phyloP scores from a whole-genome alignment of 2,797 vertebrate genomes.

The Chelon auratus region DNA sequence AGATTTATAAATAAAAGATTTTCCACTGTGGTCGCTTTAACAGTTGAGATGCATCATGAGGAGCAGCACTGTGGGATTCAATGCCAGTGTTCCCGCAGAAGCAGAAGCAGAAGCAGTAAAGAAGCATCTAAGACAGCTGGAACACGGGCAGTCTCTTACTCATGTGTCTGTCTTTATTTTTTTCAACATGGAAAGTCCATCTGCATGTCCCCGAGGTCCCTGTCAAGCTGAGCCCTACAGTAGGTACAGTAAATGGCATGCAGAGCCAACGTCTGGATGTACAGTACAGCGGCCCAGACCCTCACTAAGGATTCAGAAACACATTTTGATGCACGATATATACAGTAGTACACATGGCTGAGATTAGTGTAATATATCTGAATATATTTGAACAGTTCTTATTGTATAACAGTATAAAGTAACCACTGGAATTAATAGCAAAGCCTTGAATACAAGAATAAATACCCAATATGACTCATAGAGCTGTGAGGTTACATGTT shows the following conservation, averaged over 20 bases:
- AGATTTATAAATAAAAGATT: not conserved
- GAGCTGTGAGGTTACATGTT: not conserved
- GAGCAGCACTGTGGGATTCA: slow-evolving; percentile 10
- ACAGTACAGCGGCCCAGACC: slow-evolving; percentile 7
- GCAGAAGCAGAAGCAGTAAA: slow-evolving; percentile 3
- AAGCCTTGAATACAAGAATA: not conserved
- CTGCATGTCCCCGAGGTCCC: slow-evolving; percentile 58
- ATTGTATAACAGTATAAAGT: not conserved
- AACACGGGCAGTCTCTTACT: slow-evolving; percentile 51
- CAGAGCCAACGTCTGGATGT: slow-evolving; percentile 37
- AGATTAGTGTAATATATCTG: too few relatives aligned
- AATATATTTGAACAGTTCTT: too few relatives aligned
- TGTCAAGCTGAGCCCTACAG: slow-evolving; percentile 48
- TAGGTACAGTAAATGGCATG: slow-evolving; percentile 46
- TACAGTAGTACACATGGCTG: not conserved
- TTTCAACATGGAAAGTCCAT: slow-evolving; percentile 74
- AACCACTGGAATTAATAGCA: not conserved
- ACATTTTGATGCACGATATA: slow-evolving; percentile 35
- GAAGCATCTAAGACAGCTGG: slow-evolving; percentile 46
- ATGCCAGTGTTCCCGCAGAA: slow-evolving; percentile 14
- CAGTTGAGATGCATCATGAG: not conserved
- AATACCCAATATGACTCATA: not conserved
- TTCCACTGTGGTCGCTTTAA: not conserved
- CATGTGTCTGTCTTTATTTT: slow-evolving; percentile 61
- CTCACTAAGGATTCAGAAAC: slow-evolving; percentile 19